These are phyloP conservation scores for Ditula angustiorana DNA, from an alignment of 2,888 invertebrate genomes.

Conservation along the genomic window DNA sequence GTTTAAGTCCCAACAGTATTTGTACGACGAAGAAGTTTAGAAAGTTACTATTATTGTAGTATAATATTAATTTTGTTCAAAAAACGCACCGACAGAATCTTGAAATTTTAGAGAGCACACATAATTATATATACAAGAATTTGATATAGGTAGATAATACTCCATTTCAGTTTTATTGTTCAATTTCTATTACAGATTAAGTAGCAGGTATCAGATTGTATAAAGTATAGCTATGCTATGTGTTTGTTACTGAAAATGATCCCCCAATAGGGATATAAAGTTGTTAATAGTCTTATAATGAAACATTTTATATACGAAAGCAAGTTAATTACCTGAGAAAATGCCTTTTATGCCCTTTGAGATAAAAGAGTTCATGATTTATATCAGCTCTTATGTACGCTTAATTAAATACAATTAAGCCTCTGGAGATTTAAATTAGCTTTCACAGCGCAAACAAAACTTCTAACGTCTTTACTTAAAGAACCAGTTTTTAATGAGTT, in stretches of 20 bases:
- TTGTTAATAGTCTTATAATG: slow-evolving; percentile 47
- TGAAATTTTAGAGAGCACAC: too few species aligned
- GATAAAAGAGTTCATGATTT: slow-evolving; percentile 24
- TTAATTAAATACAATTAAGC: slow-evolving; percentile 16
- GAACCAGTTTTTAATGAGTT: neutral
- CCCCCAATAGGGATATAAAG: slow-evolving; percentile 43
- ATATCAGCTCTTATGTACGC: slow-evolving; percentile 20
- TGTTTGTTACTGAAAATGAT: slow-evolving; percentile 33
- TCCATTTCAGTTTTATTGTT: too few species aligned
- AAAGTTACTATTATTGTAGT: too few species aligned
- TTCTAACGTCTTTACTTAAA: neutral
- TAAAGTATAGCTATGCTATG: neutral
- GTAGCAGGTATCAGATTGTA: too few species aligned
- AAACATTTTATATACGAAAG: slow-evolving; percentile 42
- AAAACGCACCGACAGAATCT: too few species aligned
- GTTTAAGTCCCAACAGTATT: too few species aligned
- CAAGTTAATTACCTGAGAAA: slow-evolving; percentile 29
- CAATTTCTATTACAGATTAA: too few species aligned
- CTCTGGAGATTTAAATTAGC: slow-evolving; percentile 7
- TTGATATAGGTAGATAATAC: too few species aligned
- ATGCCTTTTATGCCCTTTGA: slow-evolving; percentile 18
- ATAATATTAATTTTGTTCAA: too few species aligned
- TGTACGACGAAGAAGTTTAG: too few species aligned
- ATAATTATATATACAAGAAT: too few species aligned
- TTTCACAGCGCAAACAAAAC: neutral